These are phyloP conservation scores for Zosterops lateralis DNA, from an alignment of 2,113 vertebrate genomes.

Conservation along the genomic window DNA sequence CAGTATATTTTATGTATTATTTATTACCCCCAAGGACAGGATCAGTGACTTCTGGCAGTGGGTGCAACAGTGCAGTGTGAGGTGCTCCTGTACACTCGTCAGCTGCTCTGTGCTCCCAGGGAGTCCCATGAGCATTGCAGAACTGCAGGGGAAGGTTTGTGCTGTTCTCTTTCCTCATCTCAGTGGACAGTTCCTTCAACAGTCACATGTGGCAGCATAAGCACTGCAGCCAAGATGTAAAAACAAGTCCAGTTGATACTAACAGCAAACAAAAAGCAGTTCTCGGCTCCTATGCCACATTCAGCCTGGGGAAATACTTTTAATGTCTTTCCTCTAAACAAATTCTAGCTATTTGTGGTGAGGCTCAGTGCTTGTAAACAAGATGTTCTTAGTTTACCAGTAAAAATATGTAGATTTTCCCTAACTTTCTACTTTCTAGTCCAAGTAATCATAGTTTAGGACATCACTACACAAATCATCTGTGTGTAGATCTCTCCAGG, in stretches of 20 bases:
- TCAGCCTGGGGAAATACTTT: background rate
- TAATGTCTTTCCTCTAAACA: background rate
- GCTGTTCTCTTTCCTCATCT: background rate
- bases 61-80: background rate
- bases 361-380: background rate
- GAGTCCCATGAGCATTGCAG: background rate
- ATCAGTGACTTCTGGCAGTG: background rate
- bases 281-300: background rate
- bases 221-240: background rate
- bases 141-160: background rate
- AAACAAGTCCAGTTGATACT: background rate
- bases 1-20: background rate
- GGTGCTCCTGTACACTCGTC: fast-evolving
- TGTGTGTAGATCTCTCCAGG: background rate
- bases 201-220: background rate
- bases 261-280: background rate
- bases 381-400: background rate
- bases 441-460: background rate
- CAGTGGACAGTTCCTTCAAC: background rate
- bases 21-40: background rate
- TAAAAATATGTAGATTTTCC: background rate
- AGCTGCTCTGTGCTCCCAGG: background rate
- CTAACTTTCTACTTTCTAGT: background rate
- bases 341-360: background rate
- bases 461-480: background rate